Evolutionary conservation across 2,888 invertebrate genomes (phyloP), one percentile per base, ranked within the genome.

Genomic region (Harpalus rufipes): DNA sequence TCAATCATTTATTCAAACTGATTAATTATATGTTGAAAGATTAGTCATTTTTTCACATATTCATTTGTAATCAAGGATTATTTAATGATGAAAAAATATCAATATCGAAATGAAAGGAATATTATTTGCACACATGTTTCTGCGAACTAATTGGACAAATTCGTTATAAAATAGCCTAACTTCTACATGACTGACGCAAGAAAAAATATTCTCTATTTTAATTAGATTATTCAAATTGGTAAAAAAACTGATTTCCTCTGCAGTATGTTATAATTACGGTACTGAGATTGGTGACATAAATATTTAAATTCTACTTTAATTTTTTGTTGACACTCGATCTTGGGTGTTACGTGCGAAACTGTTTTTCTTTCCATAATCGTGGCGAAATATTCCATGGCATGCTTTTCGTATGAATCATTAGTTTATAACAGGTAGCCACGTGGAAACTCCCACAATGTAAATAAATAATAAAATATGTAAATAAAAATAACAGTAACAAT

Each of bases 261-360:
- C 5, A 32, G 5, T 32, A 32, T 63, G 21, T 18, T 32, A 32
- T 68, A 68, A 14, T 68, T 68, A 68, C 68, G n/a, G 39, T 68
- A 68, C n/a, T 63, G n/a, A 25, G 25, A 32, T 32, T 68, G 68
- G 68, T 68, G 68, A 68, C 68, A 68, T 68, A 5, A 68, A 68
- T 68, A 68, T 68, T 68, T 68, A 68, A 68, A 68, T 68, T 68
- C 32, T 32, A 39, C 68, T 39, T 68, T 68, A n/a, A 68, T 68
- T 68, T 68, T 68, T 68, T 68, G 39, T 39, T 68, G 39, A 68
- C 14, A 68, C 39, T 68, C 68, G 68, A 68, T 68, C 32, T 68
- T 14, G 63, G n/a, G 68, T 68, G 68, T 68, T 68, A 39, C 39
- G 68, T 59, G 59, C 63, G 21, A 61, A 61, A 63, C 63, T 12